Conservation (phyloP, 2,113 vertebrate species). For the Austrofundulus limnaeus region DNA sequence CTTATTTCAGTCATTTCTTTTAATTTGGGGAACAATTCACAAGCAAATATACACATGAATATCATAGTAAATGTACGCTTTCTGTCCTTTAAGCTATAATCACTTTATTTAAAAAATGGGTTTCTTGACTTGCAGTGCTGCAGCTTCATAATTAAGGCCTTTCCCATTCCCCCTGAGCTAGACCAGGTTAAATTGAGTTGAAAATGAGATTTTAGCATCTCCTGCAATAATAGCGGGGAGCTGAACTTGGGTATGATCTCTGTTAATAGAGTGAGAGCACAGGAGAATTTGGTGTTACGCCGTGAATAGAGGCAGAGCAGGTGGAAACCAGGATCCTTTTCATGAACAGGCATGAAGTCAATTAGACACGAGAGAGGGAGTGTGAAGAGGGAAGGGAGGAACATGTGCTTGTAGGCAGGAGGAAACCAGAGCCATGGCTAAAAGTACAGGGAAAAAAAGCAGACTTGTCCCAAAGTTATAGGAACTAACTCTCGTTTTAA, state of each 20-base stretch:
- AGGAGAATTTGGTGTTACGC: constrained; percentile 81
- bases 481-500: no score
- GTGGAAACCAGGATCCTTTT: constrained; percentile 76
- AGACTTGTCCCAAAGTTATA: constrained; percentile 14
- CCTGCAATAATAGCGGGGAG: constrained; percentile 78
- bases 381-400: constrained; percentile 69
- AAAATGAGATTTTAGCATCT: constrained; percentile 84
- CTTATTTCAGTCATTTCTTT: constrained; percentile 8
- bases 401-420: constrained; percentile 32
- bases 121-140: constrained; percentile 20
- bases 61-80: constrained; percentile 2
- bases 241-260: constrained; percentile 78
- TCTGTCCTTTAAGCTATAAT: constrained; percentile 8
- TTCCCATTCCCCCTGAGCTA: constrained; percentile 62
- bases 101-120: constrained; percentile 13
- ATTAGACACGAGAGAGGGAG: constrained; percentile 75
- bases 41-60: neutral
- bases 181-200: constrained; percentile 84
- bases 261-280: constrained; percentile 85
- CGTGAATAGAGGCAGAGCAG: constrained; percentile 79
- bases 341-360: constrained; percentile 84
- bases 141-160: constrained; percentile 64
- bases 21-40: neutral
- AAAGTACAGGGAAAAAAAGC: constrained; percentile 22
- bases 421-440: constrained; percentile 27